Evolutionary conservation across 2,888 invertebrate species (phyloP).

Genomic region (Lysandra coridon): DNA sequence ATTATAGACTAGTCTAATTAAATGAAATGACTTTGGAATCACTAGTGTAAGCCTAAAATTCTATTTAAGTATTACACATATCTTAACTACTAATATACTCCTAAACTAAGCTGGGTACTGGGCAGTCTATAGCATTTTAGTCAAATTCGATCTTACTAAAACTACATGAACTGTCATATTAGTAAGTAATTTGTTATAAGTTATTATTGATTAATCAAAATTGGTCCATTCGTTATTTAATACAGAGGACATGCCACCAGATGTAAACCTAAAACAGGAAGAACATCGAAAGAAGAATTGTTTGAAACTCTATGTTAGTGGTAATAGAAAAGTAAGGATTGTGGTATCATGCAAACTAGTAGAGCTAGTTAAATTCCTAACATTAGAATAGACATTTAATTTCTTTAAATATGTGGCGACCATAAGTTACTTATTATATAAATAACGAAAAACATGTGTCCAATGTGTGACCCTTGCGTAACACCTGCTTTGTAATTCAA

Average conservation of each 20-base stretch:
- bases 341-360: slow-evolving; percentile 6
- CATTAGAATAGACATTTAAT: not conserved
- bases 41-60: not conserved
- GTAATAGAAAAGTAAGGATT: not conserved
- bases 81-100: not conserved
- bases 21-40: not conserved
- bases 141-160: not conserved
- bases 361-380: not conserved
- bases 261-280: not conserved
- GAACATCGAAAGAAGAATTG: not conserved
- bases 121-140: not conserved
- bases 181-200: not conserved
- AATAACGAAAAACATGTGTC: not conserved
- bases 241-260: slow-evolving; percentile 10
- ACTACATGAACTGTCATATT: slow-evolving; percentile 4
- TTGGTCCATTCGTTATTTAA: slow-evolving; percentile 42
- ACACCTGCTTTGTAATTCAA: not conserved
- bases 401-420: not conserved
- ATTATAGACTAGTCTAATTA: not conserved
- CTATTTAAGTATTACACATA: not conserved
- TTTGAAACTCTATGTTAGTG: slow-evolving; percentile 6
- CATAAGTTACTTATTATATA: not conserved
- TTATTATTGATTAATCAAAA: slow-evolving; percentile 37
- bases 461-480: not conserved
- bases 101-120: not conserved